Base-by-base conservation (phyloP, 2,113 vertebrate genomes). In the Dipodomys stephensi region DNA sequence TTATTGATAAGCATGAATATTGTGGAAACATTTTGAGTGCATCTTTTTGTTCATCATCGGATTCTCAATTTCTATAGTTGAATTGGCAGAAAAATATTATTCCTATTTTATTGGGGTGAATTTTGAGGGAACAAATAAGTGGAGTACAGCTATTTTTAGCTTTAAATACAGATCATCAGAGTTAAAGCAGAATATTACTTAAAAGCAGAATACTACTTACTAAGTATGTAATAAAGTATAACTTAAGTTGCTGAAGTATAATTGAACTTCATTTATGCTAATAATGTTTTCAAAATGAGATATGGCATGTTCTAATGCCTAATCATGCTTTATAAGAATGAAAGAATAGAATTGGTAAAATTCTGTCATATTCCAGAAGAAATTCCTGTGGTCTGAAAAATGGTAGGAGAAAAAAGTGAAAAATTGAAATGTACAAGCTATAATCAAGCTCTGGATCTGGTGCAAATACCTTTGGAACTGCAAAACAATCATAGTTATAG, bases 251-350 rank as follows among this genome's bases (percentile, higher is more conserved):
- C 22, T 67, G 12, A 10, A 23, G 27, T 44, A 72, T 81, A 35
- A 57, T 18, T 81, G 81, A 89, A 87, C 11, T 83, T 57, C 53
- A 57, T 3, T 67, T 71, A 13, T 30, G 9, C 44, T 81, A 53
- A 65, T 80, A 32, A 18, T 19, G 68, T 69, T 94, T 88, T 91
- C 22, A 72, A 67, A 22, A 83, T 87, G 62, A 9, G 95, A 32
- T 28, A 88, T 27, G 39, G 39, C 32, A 35, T 77, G 8, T 88
- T 81, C 73, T 76, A 57, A 49, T 74, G 28, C 7, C 35, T 80
- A 90, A 57, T 83, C 44, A 77, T 46, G 32, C 46, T 18, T 88
- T 87, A 88, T 0, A 82, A 22, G 23, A 67, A 46, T 22, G 1
- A 23, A 74, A 72, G 32, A 79, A 19, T 25, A 85, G 3, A 28